Evolutionary conservation across 2,888 invertebrate species (phyloP).

Genomic region (Lysandra bellargus): DNA sequence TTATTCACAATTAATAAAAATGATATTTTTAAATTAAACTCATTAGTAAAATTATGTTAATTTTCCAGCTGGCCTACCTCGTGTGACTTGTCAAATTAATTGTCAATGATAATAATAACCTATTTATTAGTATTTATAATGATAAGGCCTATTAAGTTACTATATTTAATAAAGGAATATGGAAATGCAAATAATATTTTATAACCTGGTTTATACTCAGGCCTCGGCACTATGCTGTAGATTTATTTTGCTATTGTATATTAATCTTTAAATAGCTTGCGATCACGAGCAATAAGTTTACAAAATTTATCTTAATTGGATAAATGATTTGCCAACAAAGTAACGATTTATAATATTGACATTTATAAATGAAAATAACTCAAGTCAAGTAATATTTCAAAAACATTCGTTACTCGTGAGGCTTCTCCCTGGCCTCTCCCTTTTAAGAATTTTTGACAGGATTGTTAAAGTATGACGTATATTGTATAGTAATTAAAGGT

Average conservation of each 20-base stretch:
- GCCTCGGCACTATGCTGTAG: not conserved
- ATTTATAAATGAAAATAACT: not conserved
- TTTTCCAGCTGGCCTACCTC: not conserved
- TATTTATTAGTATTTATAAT: not conserved
- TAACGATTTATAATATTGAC: not conserved
- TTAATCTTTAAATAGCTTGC: not conserved
- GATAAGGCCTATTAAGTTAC: not conserved
- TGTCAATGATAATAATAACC: not conserved
- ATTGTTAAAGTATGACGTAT: no score
- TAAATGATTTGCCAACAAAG: slow-evolving; percentile 1
- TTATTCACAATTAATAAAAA: not conserved
- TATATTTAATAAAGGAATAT: not conserved
- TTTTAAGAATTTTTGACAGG: no score
- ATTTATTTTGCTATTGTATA: not conserved
- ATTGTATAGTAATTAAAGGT: no score
- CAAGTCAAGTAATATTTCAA: no score
- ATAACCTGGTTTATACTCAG: not conserved
- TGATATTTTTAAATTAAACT: not conserved
- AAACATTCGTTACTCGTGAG: no score
- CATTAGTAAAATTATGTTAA: slow-evolving; percentile 10
- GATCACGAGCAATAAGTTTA: not conserved
- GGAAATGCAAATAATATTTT: not conserved
- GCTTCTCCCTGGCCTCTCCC: no score
- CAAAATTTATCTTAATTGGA: slow-evolving; percentile 21
- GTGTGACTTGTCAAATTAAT: not conserved